These are phyloP conservation scores for Steinernema khuongi DNA, from an alignment of 1,140 invertebrate genomes.

Conservation along the genomic window DNA sequence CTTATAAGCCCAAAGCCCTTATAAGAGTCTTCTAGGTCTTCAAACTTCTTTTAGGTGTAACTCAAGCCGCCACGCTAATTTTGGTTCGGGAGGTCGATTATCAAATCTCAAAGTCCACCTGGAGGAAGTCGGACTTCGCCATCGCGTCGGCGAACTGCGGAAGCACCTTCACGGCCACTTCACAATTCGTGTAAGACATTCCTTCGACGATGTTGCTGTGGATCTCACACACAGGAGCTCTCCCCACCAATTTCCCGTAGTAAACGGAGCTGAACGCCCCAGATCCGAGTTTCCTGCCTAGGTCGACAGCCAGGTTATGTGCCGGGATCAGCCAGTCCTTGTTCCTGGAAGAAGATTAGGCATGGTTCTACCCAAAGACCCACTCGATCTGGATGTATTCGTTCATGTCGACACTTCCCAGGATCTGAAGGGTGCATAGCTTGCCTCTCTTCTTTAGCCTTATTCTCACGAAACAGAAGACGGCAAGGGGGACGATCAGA, in stretches of 20 bases:
- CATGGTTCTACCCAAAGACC: background rate
- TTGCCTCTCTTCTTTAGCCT: background rate
- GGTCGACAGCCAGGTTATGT: background rate
- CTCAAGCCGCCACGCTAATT: too few species aligned
- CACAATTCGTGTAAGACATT: background rate
- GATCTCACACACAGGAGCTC: background rate
- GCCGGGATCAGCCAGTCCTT: background rate
- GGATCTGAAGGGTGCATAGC: background rate
- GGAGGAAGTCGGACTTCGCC: background rate
- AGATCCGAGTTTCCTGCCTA: background rate
- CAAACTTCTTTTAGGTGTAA: too few species aligned
- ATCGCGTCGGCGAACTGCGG: background rate
- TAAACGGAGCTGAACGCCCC: background rate
- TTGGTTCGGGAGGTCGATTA: too few species aligned
- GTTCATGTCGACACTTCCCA: background rate
- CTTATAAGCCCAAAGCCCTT: too few species aligned
- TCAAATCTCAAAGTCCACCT: too few species aligned
- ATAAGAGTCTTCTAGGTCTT: too few species aligned
- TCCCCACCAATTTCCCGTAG: background rate
- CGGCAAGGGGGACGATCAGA: background rate
- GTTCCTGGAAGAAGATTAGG: background rate
- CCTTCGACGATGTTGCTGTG: background rate
- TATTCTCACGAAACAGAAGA: background rate
- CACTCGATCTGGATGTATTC: background rate
- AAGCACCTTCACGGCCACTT: constrained; percentile 1